Evolutionary conservation across 2,797 vertebrate species (phyloP), one percentile per base, ranked within the genome.

Genomic region (Triplophysa bombifrons): DNA sequence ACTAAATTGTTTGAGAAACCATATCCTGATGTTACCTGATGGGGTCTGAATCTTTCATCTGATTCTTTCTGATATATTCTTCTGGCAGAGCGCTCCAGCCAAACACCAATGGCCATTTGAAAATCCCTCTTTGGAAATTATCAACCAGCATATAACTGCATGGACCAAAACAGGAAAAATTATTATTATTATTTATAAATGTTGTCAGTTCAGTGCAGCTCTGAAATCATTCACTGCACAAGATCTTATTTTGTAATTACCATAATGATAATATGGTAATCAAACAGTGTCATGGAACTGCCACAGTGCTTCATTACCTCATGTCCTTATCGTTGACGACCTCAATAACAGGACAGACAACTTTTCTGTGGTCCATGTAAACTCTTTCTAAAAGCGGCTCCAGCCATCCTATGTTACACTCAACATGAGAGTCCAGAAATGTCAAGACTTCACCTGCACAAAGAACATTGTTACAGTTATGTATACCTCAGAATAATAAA

Each of bases 371-470:
- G 87, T 93, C 94, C 88, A 93, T 81, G 38, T 92, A 94, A 74
- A 99, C 85, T 86, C 96, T 93, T 87, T 98, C 96, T 83, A 99
- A 85, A 76, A 99, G 95, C 0, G 98, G 98, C 90, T 99, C 97
- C 90, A 99, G 88, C 98, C 98, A 99, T 3, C 98, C 98, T 80
- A 99, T 92, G 0, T 99, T 99, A 83, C 98, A 99, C 87, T 99
- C 98, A 63, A 99, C 78, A 0, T 99, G 98, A 0, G 98, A 99
- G 89, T 99, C 98, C 38, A 99, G 92, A 89, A 99, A 99, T 0
- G 97, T 99, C 79, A 99, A 90, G 3, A 99, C 95, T 0, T 96
- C 88, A 0, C 98, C 98, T 99, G 86, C 46, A 41, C 9, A 27
- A 55, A 56, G 61, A 46, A 19, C 82, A 22, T 72, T 61, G 13